Percentiles rank a stretch among this genome's conserved stretches.
phyloP scores from a whole-genome alignment of 2,797 vertebrate species.

The Alcedo atthis region DNA sequence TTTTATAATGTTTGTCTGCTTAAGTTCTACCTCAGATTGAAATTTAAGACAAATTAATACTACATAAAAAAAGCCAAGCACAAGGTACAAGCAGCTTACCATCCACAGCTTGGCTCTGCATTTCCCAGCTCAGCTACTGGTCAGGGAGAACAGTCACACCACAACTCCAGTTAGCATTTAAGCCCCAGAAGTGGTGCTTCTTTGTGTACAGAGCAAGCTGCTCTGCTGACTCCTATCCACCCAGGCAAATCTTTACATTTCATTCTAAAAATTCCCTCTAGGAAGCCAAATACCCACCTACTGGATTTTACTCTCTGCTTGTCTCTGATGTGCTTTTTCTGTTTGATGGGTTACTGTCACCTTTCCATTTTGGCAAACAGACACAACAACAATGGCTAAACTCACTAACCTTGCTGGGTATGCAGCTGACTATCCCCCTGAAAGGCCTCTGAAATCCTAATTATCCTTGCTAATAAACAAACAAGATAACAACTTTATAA shows the following conservation, averaged over 20 bases:
- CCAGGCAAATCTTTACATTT: background rate
- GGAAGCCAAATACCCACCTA: background rate
- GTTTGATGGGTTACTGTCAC: background rate
- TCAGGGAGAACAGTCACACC: background rate
- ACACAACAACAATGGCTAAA: background rate
- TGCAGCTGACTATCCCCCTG: background rate
- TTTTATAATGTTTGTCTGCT: background rate
- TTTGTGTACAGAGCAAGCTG: background rate
- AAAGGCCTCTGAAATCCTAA: background rate
- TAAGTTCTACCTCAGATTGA: background rate
- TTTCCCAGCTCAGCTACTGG: background rate
- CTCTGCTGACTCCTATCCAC: background rate
- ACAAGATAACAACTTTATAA: too few relatives aligned
- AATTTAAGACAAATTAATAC: constrained; percentile 20
- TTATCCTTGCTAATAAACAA: background rate
- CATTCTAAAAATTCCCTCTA: background rate
- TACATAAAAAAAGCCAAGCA: background rate
- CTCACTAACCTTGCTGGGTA: background rate
- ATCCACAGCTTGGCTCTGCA: background rate
- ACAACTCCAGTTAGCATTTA: background rate
- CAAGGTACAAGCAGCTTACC: background rate
- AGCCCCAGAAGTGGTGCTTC: background rate
- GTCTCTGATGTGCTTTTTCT: background rate
- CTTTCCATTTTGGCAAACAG: background rate
- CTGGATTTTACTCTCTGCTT: background rate